Base-by-base conservation (phyloP, 2,888 invertebrate species). In the Campaea margaritaria region DNA sequence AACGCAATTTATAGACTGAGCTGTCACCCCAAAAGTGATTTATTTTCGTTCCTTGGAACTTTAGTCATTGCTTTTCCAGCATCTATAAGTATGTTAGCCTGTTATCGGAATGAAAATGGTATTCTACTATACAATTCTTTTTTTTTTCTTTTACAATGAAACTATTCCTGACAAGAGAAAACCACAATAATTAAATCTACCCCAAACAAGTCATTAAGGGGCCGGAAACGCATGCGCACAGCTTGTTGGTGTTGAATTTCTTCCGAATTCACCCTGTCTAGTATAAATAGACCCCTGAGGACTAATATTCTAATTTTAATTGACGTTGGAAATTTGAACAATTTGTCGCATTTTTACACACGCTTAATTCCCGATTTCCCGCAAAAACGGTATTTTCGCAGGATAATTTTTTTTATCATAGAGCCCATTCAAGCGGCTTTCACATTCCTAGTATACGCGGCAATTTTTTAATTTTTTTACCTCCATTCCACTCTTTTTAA, bases 201-300 rank as follows among this genome's bases (percentile, higher is more conserved):
- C 81, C 83, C 79, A 78, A 75, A 80, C 72, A 70, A 78, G 79
- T 82, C 82, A 85, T 89, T 85, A 85, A 81, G 72, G 70, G 64
- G 70, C 85, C 87, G 89, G 89, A 89, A 89, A 73, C 81, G 76
- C 83, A 71, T 86, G 89, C 73, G 67, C 65, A 70, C 89, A 86
- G 85, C 87, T 65, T 68, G 82, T 64, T 67, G 81, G 87, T 83
- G 79, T 76, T 67, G 70, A 71, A 84, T 86, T 78, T 82, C 68
- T 51, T 42, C 36, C 36, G 38, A 47, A 15, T 41, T 68, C 67
- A 74, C 51, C 59, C 53, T 34, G 44, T 44, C 75, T 55, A 68
- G 3, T 14, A 12, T 60, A 61, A 45, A 13, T 48, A 52, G 65
- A 65, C 10, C 57, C 31, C 16, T n/a, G 14, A 34, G 45, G n/a